Base-by-base conservation (phyloP, 1,140 invertebrate species). In the Cydia splendana region DNA sequence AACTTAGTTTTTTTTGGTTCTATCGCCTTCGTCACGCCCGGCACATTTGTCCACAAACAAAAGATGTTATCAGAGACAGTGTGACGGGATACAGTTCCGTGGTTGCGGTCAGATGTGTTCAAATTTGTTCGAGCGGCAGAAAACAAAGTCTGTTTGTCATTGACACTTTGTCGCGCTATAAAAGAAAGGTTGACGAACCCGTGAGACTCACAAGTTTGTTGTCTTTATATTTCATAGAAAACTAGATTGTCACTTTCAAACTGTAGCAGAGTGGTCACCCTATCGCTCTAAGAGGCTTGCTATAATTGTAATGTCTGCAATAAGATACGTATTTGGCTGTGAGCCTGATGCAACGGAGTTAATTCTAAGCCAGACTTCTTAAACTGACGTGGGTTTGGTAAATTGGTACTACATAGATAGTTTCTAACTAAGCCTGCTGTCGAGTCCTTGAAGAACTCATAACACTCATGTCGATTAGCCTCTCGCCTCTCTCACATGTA, bases 91-190 rank as follows among this genome's bases (percentile, higher is more conserved):
- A 62, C 20, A 62, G 57, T 62, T 62, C 57, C 57, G 57, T 62
- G 57, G 57, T 62, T 24, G 57, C 57, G 57, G 57, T 62, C 57
- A 62, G 57, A 62, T 62, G 57, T 62, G 57, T 62, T 62, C 57
- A 62, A 62, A 62, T 62, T 62, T 62, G 57, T 62, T 62, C 20
- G 57, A 62, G 57, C 57, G 57, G 57, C 57, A 24, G 20, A 62
- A 62, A 62, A 62, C 57, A 62, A 62, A 62, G 57, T 62, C 20
- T 62, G 57, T 62, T 62, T 62, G 57, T 62, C 57, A 24, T 24
- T 62, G 20, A 62, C 57, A 62, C 57, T 62, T 24, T 62, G 57
- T 62, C 9, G 57, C 9, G 20, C 10, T 62, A 24, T 62, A 24
- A 62, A 24, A 62, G 57, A 62, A 24, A 24, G 57, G 57, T 62